Base-by-base conservation (phyloP, 2,797 vertebrate genomes). In the Sebastes matsubarae region DNA sequence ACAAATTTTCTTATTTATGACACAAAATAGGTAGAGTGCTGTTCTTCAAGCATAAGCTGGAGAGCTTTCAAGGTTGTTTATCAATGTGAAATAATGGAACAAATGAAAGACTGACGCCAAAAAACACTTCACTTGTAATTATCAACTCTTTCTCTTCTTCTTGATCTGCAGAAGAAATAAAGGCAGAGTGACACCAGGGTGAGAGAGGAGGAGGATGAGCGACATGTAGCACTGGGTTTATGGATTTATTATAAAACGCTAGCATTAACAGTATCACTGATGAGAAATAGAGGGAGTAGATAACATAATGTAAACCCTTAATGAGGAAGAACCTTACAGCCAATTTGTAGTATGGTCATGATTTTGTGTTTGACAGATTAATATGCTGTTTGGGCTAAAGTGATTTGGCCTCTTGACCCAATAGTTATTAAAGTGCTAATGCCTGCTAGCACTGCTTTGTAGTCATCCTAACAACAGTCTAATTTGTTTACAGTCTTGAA, bases 111-210 rank as follows among this genome's bases (percentile, higher is more conserved):
- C 50, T 13, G 20, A 79, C 24, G 18, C 46, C 2, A 50, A 55
- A 75, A 77, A 70, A 7, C n/a, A 18, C 14, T 27, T 66, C 36
- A 57, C 16, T 8, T 11, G 14, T 52, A n/a, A 59, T 74, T 24
- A 68, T 16, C 1, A 1, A n/a, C 52, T 42, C 20, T 4, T 5
- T 50, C 30, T 68, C 7, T 30, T 74, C 20, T 54, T 60, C 59
- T 42, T 75, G 61, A 68, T 78, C 8, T 72, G 59, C 36, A 63
- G 71, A 73, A 25, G 54, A 63, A 42, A 67, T 29, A 58, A 66
- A 77, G 25, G 46, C 42, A 57, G 22, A 14, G 72, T 55, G 30
- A 32, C 36, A 66, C 20, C 16, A n/a, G 24, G 30, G 27, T 34
- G 52, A n/a, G 25, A 6, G 65, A n/a, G 18, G 10, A 27, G 30